Conservation (phyloP, 1,140 invertebrate genomes). For the Apis dorsata region DNA sequence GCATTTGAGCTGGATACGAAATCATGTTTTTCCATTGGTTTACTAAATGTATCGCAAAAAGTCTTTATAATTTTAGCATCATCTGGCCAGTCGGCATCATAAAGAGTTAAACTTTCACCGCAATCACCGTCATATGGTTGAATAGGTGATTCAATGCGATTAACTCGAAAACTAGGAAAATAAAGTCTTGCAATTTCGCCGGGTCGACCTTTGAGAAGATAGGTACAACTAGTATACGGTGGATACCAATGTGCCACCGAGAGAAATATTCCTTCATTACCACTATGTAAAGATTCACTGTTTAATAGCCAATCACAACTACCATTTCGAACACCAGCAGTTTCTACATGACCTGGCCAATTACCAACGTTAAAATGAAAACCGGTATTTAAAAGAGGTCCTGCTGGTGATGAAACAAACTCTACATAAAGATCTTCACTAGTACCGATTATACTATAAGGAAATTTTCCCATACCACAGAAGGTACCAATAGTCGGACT, state of each 20-base stretch:
- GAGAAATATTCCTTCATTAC: conserved; percentile 92
- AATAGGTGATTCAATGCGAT: conserved; percentile 92
- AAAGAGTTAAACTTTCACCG: conserved; percentile 92
- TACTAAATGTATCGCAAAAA: conserved; percentile 95
- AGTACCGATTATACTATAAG: conserved; percentile 95
- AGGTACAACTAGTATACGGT: conserved; percentile 93
- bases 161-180: conserved; percentile 94
- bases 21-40: conserved; percentile 94
- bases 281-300: conserved; percentile 87
- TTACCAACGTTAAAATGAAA: conserved; percentile 96
- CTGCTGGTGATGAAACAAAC: conserved; percentile 93
- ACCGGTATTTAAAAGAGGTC: conserved; percentile 92
- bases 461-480: conserved; percentile 96
- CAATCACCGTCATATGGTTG: conserved; percentile 92
- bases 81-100: conserved; percentile 91
- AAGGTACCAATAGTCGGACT: conserved; percentile 93
- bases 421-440: conserved; percentile 94
- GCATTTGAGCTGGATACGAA: conserved; percentile 92
- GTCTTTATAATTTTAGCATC: conserved; percentile 94
- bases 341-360: conserved; percentile 94
- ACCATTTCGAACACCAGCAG: conserved; percentile 89
- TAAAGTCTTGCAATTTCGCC: conserved; percentile 93
- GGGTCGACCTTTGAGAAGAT: conserved; percentile 90
- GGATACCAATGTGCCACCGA: conserved; percentile 96
- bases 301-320: conserved; percentile 93